Evolutionary conservation across 2,888 invertebrate genomes (phyloP), one percentile per base, ranked within the genome.

Genomic region (Ramazzottius varieornatus): DNA sequence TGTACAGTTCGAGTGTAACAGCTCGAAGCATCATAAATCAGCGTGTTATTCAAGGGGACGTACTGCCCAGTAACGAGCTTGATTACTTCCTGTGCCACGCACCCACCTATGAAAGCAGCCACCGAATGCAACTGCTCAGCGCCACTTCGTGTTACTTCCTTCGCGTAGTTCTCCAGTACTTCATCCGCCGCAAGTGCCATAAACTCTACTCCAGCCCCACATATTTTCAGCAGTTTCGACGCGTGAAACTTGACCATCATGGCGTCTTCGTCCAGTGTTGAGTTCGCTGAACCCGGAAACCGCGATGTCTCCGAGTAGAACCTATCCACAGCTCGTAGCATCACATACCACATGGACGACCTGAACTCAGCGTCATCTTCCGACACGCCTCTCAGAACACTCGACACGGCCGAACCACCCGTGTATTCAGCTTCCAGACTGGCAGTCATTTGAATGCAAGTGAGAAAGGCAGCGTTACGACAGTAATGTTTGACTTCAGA

Each of bases 11-110:
- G 83, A 65, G 88, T 86, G 70, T 85, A 87, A 65, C 88, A 86
- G 67, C 86, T 86, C 70, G 90, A 87, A 65, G 87, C 93, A 80
- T 96, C 93, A 78, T 91, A 93, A 70, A 98, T 84, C 75, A 89
- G 88, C 0, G 89, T 90, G 77, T 96, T 94, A 77, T 93, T 85
- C 66, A 98, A 82, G 46, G 96, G 96, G 72, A 90, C 87, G 77
- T 92, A 98, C 79, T 98, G 98, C 72, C 84, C 83, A 1, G 96
- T 96, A 66, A 94, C 82, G 66, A 98, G 80, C 79, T 98, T 98
- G 69, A 94, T 90, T 1, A 85, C 84, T 80, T 96, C 96, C 73
- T 98, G 96, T 4, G 94, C 93, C 33, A 87, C 86, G 74, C 90
- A 86, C 1, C 94, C 96, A 68, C 86, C 88, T 69, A 93, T 79